Evolutionary conservation across 2,113 vertebrate genomes (phyloP), one percentile per base, ranked within the genome.

Genomic region (Carlito syrichta): DNA sequence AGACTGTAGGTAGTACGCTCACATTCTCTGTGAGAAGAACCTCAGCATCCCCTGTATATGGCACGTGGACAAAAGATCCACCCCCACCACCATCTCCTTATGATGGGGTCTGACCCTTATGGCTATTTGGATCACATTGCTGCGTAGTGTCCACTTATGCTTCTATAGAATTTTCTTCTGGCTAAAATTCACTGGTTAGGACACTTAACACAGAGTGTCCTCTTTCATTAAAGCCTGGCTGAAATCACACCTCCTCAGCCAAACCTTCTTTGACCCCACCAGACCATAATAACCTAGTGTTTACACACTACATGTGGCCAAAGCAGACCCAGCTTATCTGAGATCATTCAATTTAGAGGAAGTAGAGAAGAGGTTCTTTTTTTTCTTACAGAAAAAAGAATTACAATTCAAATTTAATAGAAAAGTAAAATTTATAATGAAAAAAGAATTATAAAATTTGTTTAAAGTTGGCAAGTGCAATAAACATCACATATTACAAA

Each of bases 21-120:
- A 19, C 6, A 12, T 22, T 56, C 19, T 71, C 25, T 7, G 23
- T 19, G 43, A 45, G 6, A 5, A n/a, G 48, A 43, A 35, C 13
- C 19, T 12, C 30, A 0, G 6, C 17, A 3, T 13, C 6, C 58
- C 32, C 17, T 0, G 45, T 30, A 3, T 8, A 0, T 56, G 13
- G 6, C 45, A 19, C 1, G 0, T 0, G 14, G 43, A n/a, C 11
- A 48, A 45, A n/a, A 76, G 66, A 38, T 48, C 23, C 35, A 19
- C 20, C 32, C n/a, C n/a, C n/a, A n/a, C n/a, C 23, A 14, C 11
- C 30, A 7, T 8, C 22, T 19, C 32, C 71, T 3, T 6, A 6
- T 0, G 11, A 60, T 5, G 27, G 1, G 2, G 3, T 13, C 4
- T 27, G 9, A 2, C 9, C 3, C 11, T 32, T 27, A 5, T 2